Conservation (phyloP, 2,113 vertebrate genomes). For the Tragelaphus imberbis region DNA sequence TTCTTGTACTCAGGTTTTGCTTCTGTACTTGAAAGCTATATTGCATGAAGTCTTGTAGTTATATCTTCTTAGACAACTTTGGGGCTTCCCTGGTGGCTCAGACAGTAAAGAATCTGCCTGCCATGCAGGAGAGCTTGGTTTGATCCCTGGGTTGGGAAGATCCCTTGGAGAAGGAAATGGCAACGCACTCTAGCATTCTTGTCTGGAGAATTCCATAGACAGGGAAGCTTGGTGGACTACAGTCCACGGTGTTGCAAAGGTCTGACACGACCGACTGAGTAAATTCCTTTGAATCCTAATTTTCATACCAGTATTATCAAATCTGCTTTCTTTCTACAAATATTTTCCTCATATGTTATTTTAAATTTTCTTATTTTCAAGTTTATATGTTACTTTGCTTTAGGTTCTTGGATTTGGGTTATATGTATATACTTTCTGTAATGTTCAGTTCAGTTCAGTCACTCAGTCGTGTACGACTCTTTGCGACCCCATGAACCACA, state of each 20-base stretch:
- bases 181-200: neutral
- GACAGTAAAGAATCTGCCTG: neutral
- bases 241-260: neutral
- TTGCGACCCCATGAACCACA: rapidly evolving
- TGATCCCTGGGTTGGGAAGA: neutral
- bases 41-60: neutral
- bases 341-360: neutral
- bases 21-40: neutral
- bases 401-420: neutral
- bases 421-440: neutral
- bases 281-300: neutral
- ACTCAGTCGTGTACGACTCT: rapidly evolving
- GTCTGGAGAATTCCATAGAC: neutral
- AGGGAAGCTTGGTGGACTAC: neutral
- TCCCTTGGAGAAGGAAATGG: neutral
- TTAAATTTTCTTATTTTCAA: neutral
- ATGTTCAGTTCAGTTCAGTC: neutral
- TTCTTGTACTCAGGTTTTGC: neutral
- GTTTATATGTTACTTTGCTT: neutral
- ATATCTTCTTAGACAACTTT: neutral
- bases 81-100: neutral
- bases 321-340: neutral
- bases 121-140: neutral
- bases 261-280: neutral
- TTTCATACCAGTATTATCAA: neutral